phyloP scores from a whole-genome alignment of 2,888 invertebrate genomes.

The Eupithecia subfuscata region DNA sequence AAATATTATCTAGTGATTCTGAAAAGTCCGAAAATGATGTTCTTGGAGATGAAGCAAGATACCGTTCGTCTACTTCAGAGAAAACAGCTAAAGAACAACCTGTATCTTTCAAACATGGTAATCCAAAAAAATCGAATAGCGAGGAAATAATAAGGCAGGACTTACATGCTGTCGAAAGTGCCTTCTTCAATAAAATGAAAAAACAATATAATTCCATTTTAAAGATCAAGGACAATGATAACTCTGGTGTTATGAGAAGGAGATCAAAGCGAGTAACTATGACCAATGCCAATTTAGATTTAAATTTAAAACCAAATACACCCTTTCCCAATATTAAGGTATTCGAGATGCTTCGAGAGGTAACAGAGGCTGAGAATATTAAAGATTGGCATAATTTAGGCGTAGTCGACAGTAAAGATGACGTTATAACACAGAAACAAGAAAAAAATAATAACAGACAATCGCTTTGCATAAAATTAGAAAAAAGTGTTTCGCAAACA shows the following conservation, averaged over 20 bases:
- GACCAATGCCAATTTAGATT: constrained; percentile 43
- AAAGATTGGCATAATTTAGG: constrained; percentile 71
- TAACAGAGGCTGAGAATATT: constrained; percentile 63
- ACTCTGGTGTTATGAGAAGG: constrained; percentile 31
- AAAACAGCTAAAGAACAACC: constrained; percentile 17
- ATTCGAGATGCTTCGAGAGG: constrained; percentile 65
- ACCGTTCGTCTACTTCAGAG: constrained; percentile 12
- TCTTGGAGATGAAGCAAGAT: constrained; percentile 3
- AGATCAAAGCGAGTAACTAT: constrained; percentile 71
- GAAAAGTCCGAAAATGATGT: constrained; percentile 8
- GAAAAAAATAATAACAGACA: constrained; percentile 49
- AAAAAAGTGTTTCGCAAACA: constrained; percentile 67
- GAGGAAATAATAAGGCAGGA: constrained; percentile 26
- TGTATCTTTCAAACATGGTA: constrained; percentile 14
- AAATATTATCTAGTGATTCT: constrained; percentile 23
- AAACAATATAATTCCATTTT: constrained; percentile 60
- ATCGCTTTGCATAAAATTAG: constrained; percentile 61
- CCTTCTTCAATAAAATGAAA: constrained; percentile 32
- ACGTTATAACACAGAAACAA: constrained; percentile 43
- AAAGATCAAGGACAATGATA: constrained; percentile 51
- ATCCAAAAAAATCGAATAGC: constrained; percentile 18
- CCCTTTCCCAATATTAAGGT: constrained; percentile 49
- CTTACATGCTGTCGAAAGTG: constrained; percentile 14
- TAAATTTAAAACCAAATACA: constrained; percentile 30
- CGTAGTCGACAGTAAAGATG: constrained; percentile 65